Evolutionary conservation across 2,888 invertebrate genomes (phyloP).

Genomic region (Metacarcinus magister): DNA sequence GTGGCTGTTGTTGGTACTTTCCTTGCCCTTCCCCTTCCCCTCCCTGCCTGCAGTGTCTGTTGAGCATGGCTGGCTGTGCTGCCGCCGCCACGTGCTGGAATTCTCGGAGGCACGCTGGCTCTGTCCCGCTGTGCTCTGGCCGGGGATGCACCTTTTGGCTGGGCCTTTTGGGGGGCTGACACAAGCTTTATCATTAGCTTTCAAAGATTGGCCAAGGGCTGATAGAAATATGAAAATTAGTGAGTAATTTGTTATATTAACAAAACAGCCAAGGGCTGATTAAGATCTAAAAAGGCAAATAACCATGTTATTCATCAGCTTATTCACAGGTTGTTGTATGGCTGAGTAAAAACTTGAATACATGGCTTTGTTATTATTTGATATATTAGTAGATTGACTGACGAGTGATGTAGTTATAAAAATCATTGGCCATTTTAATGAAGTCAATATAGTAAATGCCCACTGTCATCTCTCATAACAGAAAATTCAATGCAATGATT

Average conservation of each 20-base stretch:
- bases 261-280: neutral
- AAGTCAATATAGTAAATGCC: neutral
- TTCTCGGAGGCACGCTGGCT: neutral
- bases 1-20: conserved; percentile 13
- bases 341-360: neutral
- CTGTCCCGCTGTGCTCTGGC: conserved; percentile 37
- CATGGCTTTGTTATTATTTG: neutral
- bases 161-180: neutral
- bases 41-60: conserved; percentile 37
- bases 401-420: no score
- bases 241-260: neutral
- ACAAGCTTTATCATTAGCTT: neutral
- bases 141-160: neutral
- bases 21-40: neutral
- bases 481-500: neutral
- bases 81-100: neutral
- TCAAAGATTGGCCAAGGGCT: conserved; percentile 21
- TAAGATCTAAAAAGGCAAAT: neutral
- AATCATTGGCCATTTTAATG: neutral
- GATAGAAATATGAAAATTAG: neutral
- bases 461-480: neutral
- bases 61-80: conserved; percentile 38
- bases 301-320: neutral
- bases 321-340: neutral
- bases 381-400: no score